Conservation (phyloP, 2,888 invertebrate genomes). For the Pinctada fucata region DNA sequence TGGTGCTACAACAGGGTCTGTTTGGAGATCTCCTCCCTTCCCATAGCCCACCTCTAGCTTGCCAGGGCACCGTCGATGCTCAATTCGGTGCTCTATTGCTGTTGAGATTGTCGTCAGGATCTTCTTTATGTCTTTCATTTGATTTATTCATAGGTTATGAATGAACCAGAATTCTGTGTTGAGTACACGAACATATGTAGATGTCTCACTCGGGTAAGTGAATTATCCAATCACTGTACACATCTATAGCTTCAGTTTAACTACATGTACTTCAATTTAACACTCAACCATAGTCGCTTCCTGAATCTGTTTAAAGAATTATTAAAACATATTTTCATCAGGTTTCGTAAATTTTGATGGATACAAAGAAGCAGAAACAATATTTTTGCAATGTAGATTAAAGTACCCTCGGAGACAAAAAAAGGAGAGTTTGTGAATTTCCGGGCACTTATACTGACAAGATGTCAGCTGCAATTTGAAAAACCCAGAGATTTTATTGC, state of each 20-base stretch:
- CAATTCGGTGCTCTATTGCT: too few relatives aligned
- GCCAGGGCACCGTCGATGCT: too few relatives aligned
- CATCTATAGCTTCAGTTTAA: too few relatives aligned
- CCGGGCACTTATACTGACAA: slow-evolving; percentile 86
- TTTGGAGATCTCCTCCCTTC: too few relatives aligned
- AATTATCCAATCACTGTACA: neutral
- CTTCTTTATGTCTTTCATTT: neutral
- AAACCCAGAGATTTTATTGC: slow-evolving; percentile 86
- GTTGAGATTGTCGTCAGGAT: neutral
- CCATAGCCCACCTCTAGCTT: too few relatives aligned
- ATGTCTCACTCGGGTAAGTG: slow-evolving; percentile 69
- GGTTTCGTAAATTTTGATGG: too few relatives aligned
- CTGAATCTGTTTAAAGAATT: too few relatives aligned
- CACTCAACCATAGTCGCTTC: too few relatives aligned
- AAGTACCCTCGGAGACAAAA: slow-evolving; percentile 80
- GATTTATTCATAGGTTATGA: slow-evolving; percentile 83
- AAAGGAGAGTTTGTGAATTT: slow-evolving; percentile 81
- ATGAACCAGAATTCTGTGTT: slow-evolving; percentile 94
- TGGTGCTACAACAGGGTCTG: too few relatives aligned
- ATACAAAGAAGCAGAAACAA: too few relatives aligned
- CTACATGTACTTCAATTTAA: too few relatives aligned
- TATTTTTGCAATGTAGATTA: slow-evolving; percentile 76
- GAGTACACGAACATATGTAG: slow-evolving; percentile 90
- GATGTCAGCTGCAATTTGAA: slow-evolving; percentile 94
- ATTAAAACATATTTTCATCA: too few relatives aligned